Evolutionary conservation across 2,888 invertebrate species (phyloP), one percentile per base, ranked within the genome.

Genomic region (Gerris lacustris): DNA sequence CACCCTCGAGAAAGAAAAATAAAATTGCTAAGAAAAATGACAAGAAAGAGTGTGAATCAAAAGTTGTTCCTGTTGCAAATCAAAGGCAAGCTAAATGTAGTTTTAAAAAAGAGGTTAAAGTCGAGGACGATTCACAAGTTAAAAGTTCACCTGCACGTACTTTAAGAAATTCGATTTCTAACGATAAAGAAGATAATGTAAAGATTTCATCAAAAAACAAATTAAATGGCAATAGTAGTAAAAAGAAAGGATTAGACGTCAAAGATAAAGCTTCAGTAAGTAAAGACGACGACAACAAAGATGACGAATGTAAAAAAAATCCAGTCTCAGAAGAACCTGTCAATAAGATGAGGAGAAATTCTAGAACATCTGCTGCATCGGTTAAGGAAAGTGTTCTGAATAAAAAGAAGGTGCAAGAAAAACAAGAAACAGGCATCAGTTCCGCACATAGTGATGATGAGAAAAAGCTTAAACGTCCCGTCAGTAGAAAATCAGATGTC

Each of bases 211-310:
- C 66, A 11, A 47, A 68, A 47, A 55, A 43, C 15, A 47, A 66
- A 44, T 11, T 68, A 18, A 45, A 62, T 44, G 72, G 63, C 4
- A 69, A 71, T 62, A 64, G n/a, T 31, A 66, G 55, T 45, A 47
- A 69, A 69, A 66, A 9, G 45, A 6, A 64, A 18, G 18, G 63
- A 63, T 2, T 45, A 6, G 45, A 45, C 2, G 45, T 6, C 1
- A 6, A 43, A 7, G 45, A 64, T 44, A 31, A 31, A 31, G 31
- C 31, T 31, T 31, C 31, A 31, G 31, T 4, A 31, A 31, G 31
- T 31, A 31, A 31, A 4, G 31, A 31, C 31, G 31, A 31, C 31
- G 4, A 31, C 31, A 31, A 31, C 31, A 31, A 31, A 31, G 31
- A 31, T 31, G 31, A 31, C 31, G 31, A 31, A 31, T 31, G 31